phyloP scores from a whole-genome alignment of 2,888 invertebrate genomes.

The Catocala sponsa region DNA sequence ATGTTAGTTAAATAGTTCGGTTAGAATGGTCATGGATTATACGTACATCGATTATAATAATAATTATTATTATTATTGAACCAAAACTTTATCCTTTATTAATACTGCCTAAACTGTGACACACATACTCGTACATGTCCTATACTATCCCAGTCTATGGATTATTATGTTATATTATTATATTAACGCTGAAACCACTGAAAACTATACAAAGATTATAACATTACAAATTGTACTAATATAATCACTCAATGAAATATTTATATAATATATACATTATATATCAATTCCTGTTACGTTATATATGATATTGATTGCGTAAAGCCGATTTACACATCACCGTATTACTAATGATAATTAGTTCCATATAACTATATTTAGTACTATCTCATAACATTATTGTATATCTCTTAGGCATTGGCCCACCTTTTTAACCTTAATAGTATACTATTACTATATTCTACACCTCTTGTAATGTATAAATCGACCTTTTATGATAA shows the following conservation, averaged over 20 bases:
- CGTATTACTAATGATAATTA: not conserved
- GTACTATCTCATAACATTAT: too few species aligned
- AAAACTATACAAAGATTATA: slow-evolving; percentile 32
- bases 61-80: not conserved
- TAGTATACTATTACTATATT: too few species aligned
- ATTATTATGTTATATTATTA: slow-evolving; percentile 4
- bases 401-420: too few species aligned
- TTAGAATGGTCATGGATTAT: not conserved
- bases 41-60: slow-evolving; percentile 5
- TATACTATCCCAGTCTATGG: not conserved
- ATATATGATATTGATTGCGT: slow-evolving; percentile 31
- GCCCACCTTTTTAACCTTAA: not conserved
- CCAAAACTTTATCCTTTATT: slow-evolving; percentile 9
- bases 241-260: slow-evolving; percentile 38
- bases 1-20: slow-evolving; percentile 5
- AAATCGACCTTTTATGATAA: slow-evolving; percentile 20
- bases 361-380: too few species aligned
- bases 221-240: slow-evolving; percentile 55
- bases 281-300: slow-evolving; percentile 38
- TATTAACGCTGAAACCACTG: slow-evolving; percentile 18
- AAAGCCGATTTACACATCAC: slow-evolving; percentile 16
- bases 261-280: slow-evolving; percentile 29
- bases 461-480: slow-evolving; percentile 6
- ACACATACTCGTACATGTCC: not conserved
- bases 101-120: slow-evolving; percentile 17